Evolutionary conservation across 2,797 vertebrate species (phyloP), one percentile per base, ranked within the genome.

Genomic region (Karalla daura): DNA sequence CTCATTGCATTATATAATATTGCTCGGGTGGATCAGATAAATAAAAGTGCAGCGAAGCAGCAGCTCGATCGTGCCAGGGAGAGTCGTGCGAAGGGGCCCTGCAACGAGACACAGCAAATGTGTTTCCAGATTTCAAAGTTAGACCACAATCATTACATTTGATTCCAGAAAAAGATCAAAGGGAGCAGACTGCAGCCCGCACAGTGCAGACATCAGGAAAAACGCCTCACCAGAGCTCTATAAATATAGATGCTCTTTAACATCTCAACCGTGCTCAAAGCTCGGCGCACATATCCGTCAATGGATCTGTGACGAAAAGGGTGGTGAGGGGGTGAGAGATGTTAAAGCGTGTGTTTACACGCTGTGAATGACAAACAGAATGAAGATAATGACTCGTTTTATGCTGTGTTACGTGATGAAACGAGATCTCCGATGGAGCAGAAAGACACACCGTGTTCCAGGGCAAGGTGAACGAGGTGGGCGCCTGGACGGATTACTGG

Each of bases 151-250:
- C 88, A 88, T 87, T 85, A 88, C 84, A 90, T 86, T 81, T 81
- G 83, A 87, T 87, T 89, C 90, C 86, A 88, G 79, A 88, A 89
- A 90, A 89, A 91, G 90, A 90, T 90, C 88, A 89, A 84, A 90
- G 71, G 2, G 30, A 67, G 71, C 5, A 15, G 63, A 64, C 58
- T 80, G 67, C 70, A 83, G 64, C 40, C 85, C 76, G 78, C 85
- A 85, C 73, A 21, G 40, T 73, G 83, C 77, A 80, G 75, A 79
- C 72, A 80, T 78, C 63, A 86, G 74, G 70, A 83, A 81, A 80
- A 78, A 68, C 75, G 86, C 77, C 80, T 81, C 74, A 74, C 76
- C 79, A 77, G 76, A 78, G 66, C 35, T 58, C 13, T 27, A 18
- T 64, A 52, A 63, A 88, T 83, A 86, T 77, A 84, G 76, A 82